Percentiles rank a stretch among this genome's conserved stretches.
Evolutionary conservation across 64 coral and sea anemone genomes (phyloP).

Genomic region (Montipora foliosa): DNA sequence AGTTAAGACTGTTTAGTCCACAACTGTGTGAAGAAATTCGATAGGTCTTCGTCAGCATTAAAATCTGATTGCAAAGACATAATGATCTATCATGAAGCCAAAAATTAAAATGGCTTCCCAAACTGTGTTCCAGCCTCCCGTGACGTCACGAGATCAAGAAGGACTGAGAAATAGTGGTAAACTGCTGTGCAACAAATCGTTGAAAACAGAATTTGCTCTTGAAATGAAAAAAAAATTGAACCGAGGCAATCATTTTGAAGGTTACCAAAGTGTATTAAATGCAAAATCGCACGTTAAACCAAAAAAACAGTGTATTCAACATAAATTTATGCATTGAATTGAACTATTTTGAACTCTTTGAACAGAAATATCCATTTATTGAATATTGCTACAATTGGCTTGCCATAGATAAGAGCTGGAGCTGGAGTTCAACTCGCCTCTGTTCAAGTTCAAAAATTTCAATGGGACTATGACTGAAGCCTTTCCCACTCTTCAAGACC

Average conservation of each 20-base stretch:
- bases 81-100: neutral
- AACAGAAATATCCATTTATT: slow-evolving; percentile 15
- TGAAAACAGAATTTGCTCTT: neutral
- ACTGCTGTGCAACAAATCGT: slow-evolving; percentile 49
- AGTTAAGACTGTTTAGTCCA: slow-evolving; percentile 38
- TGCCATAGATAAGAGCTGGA: neutral
- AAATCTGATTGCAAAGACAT: slow-evolving; percentile 49
- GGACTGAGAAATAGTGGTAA: neutral
- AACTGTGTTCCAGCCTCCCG: slow-evolving; percentile 3
- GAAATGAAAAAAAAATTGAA: slow-evolving; percentile 56
- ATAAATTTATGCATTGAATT: neutral
- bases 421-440: neutral
- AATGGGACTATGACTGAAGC: neutral
- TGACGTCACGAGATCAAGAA: neutral
- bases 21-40: slow-evolving; percentile 34
- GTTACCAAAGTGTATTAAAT: slow-evolving; percentile 48
- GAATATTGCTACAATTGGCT: too few species aligned
- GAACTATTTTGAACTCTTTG: neutral
- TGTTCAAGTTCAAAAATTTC: neutral
- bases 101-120: slow-evolving; percentile 13
- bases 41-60: slow-evolving; percentile 45
- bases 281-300: neutral
- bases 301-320: slow-evolving; percentile 21
- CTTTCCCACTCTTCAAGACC: neutral
- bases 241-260: slow-evolving; percentile 48